Percentiles rank a stretch among this genome's conserved stretches.
phyloP scores from a whole-genome alignment of 2,113 vertebrate species.

The Boulengeromyrus knoepffleri region DNA sequence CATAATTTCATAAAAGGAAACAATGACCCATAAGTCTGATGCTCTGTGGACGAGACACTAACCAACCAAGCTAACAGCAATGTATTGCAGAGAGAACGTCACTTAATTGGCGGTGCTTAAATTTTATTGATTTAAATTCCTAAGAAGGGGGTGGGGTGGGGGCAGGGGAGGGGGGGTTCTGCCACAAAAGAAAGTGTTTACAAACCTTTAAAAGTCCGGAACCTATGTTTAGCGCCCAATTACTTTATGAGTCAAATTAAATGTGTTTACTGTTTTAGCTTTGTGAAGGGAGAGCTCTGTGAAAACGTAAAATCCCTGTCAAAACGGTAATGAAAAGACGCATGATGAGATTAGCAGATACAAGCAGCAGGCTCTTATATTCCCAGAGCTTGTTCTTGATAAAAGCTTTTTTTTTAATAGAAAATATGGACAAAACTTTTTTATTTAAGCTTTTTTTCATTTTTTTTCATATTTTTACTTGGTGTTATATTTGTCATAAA shows the following conservation, averaged over 20 bases:
- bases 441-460: neutral
- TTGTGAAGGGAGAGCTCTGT: neutral
- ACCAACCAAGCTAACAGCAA: slow-evolving; percentile 30
- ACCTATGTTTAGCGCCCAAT: slow-evolving; percentile 23
- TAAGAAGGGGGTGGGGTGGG: neutral
- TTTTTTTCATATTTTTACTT: neutral
- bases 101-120: slow-evolving; percentile 36
- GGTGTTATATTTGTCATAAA: neutral
- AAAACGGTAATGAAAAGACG: neutral
- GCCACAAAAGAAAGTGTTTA: slow-evolving; percentile 42
- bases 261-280: slow-evolving; percentile 19
- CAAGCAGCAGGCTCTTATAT: neutral
- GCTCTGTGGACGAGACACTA: slow-evolving; percentile 24
- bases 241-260: slow-evolving; percentile 25
- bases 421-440: neutral
- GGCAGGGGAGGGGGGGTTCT: slow-evolving; percentile 9
- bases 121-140: slow-evolving; percentile 44
- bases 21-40: slow-evolving; percentile 35
- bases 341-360: neutral
- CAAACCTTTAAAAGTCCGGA: slow-evolving; percentile 33
- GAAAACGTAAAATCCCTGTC: neutral
- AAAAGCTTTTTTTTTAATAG: neutral
- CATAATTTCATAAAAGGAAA: slow-evolving; percentile 34
- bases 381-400: neutral
- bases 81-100: slow-evolving; percentile 21